Percentiles rank a stretch among this genome's conserved stretches.
Conservation (phyloP, 2,113 vertebrate species). For the Martes martes region DNA sequence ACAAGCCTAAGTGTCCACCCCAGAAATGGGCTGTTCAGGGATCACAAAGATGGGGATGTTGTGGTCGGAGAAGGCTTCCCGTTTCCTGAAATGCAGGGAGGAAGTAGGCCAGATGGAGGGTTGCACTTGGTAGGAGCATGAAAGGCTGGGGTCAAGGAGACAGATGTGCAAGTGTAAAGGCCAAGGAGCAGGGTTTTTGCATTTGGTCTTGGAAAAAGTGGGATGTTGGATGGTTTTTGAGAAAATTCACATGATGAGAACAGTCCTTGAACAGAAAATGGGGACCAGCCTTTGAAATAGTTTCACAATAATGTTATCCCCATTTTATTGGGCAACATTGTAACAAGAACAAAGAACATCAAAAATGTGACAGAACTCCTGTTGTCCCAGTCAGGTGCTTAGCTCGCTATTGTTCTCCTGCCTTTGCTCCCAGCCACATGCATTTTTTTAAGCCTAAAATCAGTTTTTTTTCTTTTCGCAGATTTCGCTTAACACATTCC, state of each 20-base stretch:
- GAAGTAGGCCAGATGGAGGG: neutral
- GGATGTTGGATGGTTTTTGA: neutral
- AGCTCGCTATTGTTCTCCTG: neutral
- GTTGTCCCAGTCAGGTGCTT: neutral
- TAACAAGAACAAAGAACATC: neutral
- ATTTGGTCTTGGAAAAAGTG: neutral
- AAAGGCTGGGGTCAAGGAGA: neutral
- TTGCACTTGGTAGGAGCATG: neutral
- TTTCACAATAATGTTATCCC: neutral
- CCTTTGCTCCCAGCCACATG: neutral
- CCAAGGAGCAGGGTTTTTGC: neutral
- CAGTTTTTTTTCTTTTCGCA: neutral
- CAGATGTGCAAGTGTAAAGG: no score
- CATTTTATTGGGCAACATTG: neutral
- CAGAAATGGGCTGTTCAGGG: neutral
- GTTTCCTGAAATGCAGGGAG: neutral
- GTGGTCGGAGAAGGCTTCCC: neutral
- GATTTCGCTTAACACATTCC: neutral
- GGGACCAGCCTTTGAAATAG: neutral
- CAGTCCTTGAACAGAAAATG: neutral
- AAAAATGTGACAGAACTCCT: neutral
- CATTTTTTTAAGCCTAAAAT: neutral
- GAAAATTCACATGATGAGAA: neutral
- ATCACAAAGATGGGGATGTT: neutral
- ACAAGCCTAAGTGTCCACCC: neutral